phyloP scores from a whole-genome alignment of 2,797 vertebrate genomes.

The Muscicapa striata region DNA sequence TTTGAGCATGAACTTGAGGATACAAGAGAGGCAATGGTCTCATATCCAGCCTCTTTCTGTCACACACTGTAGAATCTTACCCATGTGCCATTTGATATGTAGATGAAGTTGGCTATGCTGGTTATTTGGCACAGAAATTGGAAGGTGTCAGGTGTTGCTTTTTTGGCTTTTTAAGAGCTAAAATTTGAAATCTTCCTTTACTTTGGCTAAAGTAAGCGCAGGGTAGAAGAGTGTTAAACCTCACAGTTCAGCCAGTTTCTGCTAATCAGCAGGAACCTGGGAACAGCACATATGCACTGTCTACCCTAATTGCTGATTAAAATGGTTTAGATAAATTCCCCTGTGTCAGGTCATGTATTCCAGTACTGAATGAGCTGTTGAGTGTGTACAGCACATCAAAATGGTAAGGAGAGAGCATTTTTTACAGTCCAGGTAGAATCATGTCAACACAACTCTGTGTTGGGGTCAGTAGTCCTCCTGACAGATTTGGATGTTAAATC shows the following conservation, averaged over 20 bases:
- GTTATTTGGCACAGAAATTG: neutral
- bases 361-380: neutral
- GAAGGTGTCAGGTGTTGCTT: neutral
- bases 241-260: neutral
- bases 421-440: neutral
- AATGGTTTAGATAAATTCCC: neutral
- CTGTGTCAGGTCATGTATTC: neutral
- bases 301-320: neutral
- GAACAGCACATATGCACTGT: neutral
- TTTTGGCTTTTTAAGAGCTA: neutral
- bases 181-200: neutral
- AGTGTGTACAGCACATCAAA: neutral
- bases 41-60: neutral
- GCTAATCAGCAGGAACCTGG: neutral
- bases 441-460: fast-evolving
- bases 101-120: neutral
- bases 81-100: neutral
- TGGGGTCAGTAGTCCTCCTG: neutral
- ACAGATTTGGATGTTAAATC: neutral
- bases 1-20: neutral
- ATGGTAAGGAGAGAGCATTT: neutral
- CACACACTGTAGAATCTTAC: neutral
- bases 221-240: neutral
- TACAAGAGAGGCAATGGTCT: neutral
- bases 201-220: neutral